Evolutionary conservation across 2,797 vertebrate species (phyloP), one percentile per base, ranked within the genome.

Genomic region (Sebastes melanostomus): DNA sequence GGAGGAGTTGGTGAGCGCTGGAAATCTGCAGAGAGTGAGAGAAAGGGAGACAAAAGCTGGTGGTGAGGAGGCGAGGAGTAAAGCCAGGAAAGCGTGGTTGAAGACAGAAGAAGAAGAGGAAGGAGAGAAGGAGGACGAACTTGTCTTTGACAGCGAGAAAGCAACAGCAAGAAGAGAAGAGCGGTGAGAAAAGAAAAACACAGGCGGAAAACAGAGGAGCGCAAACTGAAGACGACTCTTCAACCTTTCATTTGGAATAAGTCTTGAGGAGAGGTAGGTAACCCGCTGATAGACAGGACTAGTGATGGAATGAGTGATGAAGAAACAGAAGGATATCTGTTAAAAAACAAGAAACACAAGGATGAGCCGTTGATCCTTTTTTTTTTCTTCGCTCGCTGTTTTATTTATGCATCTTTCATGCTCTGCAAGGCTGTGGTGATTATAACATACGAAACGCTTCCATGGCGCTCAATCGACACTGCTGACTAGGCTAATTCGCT

Each of bases 11-110:
- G 86, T 73, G 84, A 91, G 88, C 78, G 75, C 89, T 83, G 84
- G 88, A 82, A 89, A 94, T 92, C 92, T 93, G 93, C 92, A 92
- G 88, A 75, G 86, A 66, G 89, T 56, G 85, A 87, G 90, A 86
- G 80, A 72, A 78, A 72, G 83, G 65, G 72, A 90, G 85, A 88
- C 88, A 89, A 86, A 89, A 86, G 91, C 92, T 89, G 90, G 83
- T 72, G 85, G 88, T 84, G 89, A 86, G 82, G 81, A 89, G 89
- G 83, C 73, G 81, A 92, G 82, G 76, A 89, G 81, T 77, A 68
- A 81, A 81, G 81, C 81, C 14, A 70, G 79, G 77, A 86, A 62
- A 75, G 86, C 36, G 52, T 74, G 89, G 85, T 56, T 78, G 25
- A 75, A 84, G 68, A 36, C 32, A 81, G 65, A 72, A 59, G 63